Conservation (phyloP, 2,797 vertebrate species). For the Cyclura pinguis region DNA sequence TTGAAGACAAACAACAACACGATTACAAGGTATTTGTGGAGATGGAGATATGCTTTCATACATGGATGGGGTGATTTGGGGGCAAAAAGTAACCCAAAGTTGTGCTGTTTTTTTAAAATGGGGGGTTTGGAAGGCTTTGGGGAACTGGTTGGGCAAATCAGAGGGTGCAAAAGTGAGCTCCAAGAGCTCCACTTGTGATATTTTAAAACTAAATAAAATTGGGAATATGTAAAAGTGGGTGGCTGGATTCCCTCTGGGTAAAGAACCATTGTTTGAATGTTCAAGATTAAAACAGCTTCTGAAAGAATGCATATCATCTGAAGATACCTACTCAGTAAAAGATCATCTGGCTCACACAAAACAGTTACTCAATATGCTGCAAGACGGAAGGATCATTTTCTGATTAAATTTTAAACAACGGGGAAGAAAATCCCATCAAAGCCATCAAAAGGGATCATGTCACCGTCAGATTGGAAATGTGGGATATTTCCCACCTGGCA, state of each 20-base stretch:
- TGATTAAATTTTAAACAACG: constrained; percentile 34
- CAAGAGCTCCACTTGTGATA: no score
- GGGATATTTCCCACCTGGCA: constrained; percentile 29
- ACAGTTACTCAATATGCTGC: constrained; percentile 3
- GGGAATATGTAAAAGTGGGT: background rate
- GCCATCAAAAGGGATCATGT: constrained; percentile 11
- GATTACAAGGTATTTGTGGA: no score
- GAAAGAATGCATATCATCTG: constrained; percentile 7
- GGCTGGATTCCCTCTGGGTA: background rate
- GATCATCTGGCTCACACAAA: constrained; percentile 40
- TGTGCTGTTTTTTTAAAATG: no score
- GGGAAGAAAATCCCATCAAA: constrained; percentile 57
- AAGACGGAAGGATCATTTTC: constrained; percentile 35
- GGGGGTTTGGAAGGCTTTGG: no score
- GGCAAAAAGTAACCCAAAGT: no score
- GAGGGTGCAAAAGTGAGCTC: no score
- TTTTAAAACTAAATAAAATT: background rate
- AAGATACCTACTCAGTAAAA: constrained; percentile 6
- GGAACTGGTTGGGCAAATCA: no score
- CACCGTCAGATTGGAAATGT: constrained; percentile 16
- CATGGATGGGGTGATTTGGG: no score
- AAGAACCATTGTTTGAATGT: no score
- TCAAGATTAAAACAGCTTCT: constrained; percentile 10
- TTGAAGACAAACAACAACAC: no score
- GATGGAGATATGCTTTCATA: no score